Conservation (phyloP, 1,140 invertebrate species). For the Drosophila equinoxialis region DNA sequence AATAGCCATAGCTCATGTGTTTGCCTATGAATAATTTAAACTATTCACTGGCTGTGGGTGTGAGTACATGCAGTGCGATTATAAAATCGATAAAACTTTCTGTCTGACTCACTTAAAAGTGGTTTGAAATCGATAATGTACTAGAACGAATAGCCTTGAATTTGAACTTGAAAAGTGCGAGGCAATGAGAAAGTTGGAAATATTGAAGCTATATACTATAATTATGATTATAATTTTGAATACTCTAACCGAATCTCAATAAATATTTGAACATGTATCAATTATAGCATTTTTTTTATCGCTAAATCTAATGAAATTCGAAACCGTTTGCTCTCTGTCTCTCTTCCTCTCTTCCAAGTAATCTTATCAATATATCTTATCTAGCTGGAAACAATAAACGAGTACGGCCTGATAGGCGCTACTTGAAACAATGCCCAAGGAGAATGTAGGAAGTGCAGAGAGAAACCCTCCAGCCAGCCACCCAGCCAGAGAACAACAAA, state of each 20-base stretch:
- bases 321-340: neutral
- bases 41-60: conserved; percentile 27
- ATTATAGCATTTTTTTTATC: conserved; percentile 39
- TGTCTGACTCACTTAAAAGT: conserved; percentile 62
- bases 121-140: conserved; percentile 61
- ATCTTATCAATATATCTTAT: conserved; percentile 69
- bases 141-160: conserved; percentile 24
- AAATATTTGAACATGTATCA: conserved; percentile 1
- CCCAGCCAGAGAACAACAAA: conserved; percentile 13
- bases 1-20: conserved; percentile 20
- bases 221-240: too few relatives aligned
- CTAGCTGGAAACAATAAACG: conserved; percentile 51
- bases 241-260: too few relatives aligned
- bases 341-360: neutral
- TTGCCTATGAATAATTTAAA: conserved; percentile 67
- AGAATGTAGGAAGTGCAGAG: neutral
- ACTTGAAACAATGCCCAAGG: conserved; percentile 32
- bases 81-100: conserved; percentile 67
- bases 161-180: conserved; percentile 39
- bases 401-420: conserved; percentile 55
- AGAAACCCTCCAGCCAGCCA: conserved; percentile 8
- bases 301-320: conserved; percentile 54
- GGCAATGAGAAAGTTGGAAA: neutral
- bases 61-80: conserved; percentile 41
- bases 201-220: neutral